Percentiles rank a stretch among this genome's conserved stretches.
These are phyloP conservation scores for Ellobius talpinus DNA, from an alignment of 2,113 vertebrate genomes.

Conservation along the genomic window DNA sequence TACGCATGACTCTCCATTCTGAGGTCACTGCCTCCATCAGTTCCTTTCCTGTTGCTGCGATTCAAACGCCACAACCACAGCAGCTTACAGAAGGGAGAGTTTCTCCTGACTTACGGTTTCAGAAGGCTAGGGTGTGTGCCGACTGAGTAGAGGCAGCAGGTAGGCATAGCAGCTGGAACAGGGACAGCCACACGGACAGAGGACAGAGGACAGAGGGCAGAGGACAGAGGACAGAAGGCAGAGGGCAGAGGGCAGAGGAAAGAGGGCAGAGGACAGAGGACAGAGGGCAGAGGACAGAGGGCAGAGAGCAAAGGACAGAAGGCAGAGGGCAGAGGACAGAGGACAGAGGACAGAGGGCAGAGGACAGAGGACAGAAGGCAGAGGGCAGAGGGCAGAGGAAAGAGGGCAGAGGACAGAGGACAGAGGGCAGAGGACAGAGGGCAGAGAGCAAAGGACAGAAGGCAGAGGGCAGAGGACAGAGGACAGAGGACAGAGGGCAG, in stretches of 20 bases:
- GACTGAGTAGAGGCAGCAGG: not conserved
- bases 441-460: too few relatives aligned
- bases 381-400: too few relatives aligned
- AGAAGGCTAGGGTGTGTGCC: not conserved
- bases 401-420: not conserved
- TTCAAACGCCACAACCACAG: not conserved
- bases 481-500: not conserved
- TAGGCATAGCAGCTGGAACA: not conserved
- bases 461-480: too few relatives aligned
- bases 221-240: rapidly evolving
- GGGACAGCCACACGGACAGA: not conserved
- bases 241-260: rapidly evolving
- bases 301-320: too few relatives aligned
- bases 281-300: rapidly evolving
- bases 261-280: too few relatives aligned
- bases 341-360: rapidly evolving
- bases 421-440: not conserved
- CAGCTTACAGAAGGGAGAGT: not conserved
- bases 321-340: too few relatives aligned
- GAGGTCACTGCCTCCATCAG: not conserved
- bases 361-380: too few relatives aligned
- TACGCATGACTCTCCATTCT: not conserved
- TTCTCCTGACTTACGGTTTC: not conserved
- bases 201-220: not conserved
- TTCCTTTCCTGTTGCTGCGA: not conserved